Base-by-base conservation (phyloP, 2,113 vertebrate genomes). In the Rhynchopsitta pachyrhyncha region DNA sequence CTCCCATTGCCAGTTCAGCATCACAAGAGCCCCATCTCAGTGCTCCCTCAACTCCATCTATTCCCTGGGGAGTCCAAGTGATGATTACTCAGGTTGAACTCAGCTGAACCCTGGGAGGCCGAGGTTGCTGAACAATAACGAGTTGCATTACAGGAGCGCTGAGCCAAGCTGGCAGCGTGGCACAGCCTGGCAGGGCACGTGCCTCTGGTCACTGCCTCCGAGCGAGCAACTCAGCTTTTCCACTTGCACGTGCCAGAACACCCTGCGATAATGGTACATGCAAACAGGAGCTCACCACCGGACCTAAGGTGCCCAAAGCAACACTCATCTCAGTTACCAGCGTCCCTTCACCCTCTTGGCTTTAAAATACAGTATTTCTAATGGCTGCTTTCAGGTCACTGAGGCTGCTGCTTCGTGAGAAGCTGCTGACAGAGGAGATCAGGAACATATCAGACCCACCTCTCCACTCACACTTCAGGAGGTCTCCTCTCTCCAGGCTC, bases 361-460 rank as follows among this genome's bases (percentile, higher is more conserved):
- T 73, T 93, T 19, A 18, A 31, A 20, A 62, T 6, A 12, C 28
- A 10, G 31, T 62, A 73, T 92, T 92, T 88, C 91, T 50, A 39
- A 84, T 41, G 66, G 79, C 89, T 74, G 90, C 82, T 92, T 64
- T 57, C 83, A 66, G 57, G 52, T 53, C 41, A 17, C 69, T 78
- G 83, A 42, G 70, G 84, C 64, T 59, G 39, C 60, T 70, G 80
- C 78, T 67, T 66, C 25, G 82, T 44, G 94, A 95, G 85, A 67
- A 92, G 86, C 88, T 90, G 85, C 80, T 92, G 88, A 85, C 85
- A 90, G 93, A 83, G 41, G 84, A 86, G 70, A 74, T 95, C 85
- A 82, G 92, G 96, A 96, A 85, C 93, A 84, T 93, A 91, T 96
- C 97, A 94, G 94, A 75, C 68, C 83, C 89, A 64, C 92, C 88